phyloP scores from a whole-genome alignment of 1,140 invertebrate species.

The Ostrea edulis region DNA sequence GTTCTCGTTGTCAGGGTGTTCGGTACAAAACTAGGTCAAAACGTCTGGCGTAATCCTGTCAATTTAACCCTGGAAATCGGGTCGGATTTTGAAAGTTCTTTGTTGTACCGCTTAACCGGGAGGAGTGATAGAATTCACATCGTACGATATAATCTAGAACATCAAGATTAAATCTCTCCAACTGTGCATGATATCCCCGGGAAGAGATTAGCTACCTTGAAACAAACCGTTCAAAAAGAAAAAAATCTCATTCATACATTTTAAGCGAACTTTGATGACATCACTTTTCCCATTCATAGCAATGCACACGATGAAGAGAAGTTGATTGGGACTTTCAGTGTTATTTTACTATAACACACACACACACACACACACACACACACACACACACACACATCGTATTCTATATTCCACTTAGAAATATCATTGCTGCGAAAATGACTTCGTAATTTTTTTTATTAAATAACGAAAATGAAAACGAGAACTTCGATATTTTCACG shows the following conservation, averaged over 20 bases:
- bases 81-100: neutral
- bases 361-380: no score
- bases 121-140: neutral
- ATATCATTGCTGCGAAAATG: no score
- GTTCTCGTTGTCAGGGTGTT: neutral
- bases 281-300: neutral
- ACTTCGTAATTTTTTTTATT: no score
- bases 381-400: no score
- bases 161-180: neutral
- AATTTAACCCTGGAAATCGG: neutral
- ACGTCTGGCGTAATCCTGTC: slow-evolving; percentile 13
- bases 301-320: no score
- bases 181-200: neutral
- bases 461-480: no score
- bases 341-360: no score
- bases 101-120: neutral
- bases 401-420: no score
- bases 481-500: no score
- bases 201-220: neutral
- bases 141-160: neutral
- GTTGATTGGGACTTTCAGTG: no score
- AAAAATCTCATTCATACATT: slow-evolving; percentile 7
- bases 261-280: neutral
- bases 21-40: slow-evolving; percentile 16
- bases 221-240: neutral